Percentiles rank a stretch among this genome's conserved stretches.
phyloP scores from a whole-genome alignment of 2,113 vertebrate genomes.

The Ciconia boyciana region DNA sequence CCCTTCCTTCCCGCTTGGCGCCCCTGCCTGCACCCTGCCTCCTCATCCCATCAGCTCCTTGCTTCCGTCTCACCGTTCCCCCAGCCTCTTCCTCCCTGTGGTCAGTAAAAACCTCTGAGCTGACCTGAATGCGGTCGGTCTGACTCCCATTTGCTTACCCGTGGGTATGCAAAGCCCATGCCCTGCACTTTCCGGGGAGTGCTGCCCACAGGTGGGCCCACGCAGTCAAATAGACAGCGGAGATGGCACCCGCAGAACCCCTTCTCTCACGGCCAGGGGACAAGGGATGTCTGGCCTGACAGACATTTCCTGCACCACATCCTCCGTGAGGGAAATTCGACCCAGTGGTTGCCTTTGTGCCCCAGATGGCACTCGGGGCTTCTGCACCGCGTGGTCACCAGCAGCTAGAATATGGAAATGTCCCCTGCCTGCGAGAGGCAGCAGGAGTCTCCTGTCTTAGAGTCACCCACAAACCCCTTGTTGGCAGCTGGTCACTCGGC shows the following conservation, averaged over 20 bases:
- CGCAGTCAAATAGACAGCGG: background rate
- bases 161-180: background rate
- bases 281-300: rapidly evolving
- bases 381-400: rapidly evolving
- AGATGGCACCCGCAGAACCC: background rate
- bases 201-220: background rate
- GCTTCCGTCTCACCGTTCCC: rapidly evolving
- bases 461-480: background rate
- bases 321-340: background rate
- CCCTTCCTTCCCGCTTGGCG: background rate
- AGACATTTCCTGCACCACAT: background rate
- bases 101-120: background rate
- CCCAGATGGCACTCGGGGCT: background rate
- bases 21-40: background rate
- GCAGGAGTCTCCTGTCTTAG: background rate
- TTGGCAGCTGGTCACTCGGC: background rate
- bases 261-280: background rate
- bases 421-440: background rate
- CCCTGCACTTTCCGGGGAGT: background rate
- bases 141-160: background rate
- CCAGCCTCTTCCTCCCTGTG: background rate
- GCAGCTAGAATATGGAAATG: background rate
- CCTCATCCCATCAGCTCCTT: background rate
- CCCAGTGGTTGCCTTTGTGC: background rate
- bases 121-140: background rate